phyloP scores from a whole-genome alignment of 92 coral and sea anemone species.

The Umimayanthus kanabou region DNA sequence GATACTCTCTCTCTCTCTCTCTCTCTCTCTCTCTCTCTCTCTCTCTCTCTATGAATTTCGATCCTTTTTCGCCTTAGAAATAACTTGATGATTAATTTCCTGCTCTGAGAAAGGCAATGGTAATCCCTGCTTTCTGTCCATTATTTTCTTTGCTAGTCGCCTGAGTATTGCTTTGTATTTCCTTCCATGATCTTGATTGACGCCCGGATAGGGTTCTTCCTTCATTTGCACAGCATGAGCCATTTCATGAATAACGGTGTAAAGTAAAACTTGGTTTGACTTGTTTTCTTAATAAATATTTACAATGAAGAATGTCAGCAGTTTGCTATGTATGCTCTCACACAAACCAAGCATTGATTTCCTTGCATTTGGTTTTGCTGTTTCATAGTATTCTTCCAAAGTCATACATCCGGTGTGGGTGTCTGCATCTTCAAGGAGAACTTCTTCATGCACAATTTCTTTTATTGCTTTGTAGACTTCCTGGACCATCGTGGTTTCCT shows the following conservation, averaged over 20 bases:
- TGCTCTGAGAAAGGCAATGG: not conserved
- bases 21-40: too few species aligned
- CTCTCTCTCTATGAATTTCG: too few species aligned
- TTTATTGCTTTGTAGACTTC: not conserved
- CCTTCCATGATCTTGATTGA: too few species aligned
- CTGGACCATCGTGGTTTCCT: not conserved
- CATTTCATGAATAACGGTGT: not conserved
- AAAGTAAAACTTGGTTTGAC: not conserved
- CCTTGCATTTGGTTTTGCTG: not conserved
- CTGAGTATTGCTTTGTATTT: not conserved
- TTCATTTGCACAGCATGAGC: not conserved
- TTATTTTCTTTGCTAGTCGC: not conserved
- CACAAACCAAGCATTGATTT: too few species aligned
- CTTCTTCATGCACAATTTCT: not conserved
- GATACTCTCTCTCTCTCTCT: too few species aligned
- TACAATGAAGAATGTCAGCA: not conserved
- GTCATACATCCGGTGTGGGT: conserved; percentile 1
- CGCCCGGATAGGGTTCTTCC: not conserved
- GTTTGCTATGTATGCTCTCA: not conserved
- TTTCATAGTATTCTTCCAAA: not conserved
- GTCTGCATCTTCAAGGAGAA: not conserved
- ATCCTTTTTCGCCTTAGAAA: conserved; percentile 1
- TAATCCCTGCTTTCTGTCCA: not conserved
- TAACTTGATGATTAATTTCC: not conserved
- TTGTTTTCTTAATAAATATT: not conserved